Conservation (phyloP, 2,888 invertebrate genomes). For the Galeruca laticollis region DNA sequence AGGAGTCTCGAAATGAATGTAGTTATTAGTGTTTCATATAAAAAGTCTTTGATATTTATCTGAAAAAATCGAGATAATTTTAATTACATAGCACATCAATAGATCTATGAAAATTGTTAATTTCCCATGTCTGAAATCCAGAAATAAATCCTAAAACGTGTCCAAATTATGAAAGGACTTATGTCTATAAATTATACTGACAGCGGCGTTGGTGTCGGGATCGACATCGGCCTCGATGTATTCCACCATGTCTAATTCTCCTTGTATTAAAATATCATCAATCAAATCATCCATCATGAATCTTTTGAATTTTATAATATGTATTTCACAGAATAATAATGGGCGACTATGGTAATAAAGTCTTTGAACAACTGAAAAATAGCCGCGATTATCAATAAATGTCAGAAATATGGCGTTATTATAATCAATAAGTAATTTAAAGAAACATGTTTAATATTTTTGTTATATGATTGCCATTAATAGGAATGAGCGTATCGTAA, state of each 20-base stretch:
- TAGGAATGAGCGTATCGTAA: too few relatives aligned
- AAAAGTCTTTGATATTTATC: too few relatives aligned
- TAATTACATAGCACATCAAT: too few relatives aligned
- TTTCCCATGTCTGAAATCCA: neutral
- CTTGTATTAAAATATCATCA: neutral
- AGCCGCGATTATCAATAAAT: neutral
- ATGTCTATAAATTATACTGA: neutral
- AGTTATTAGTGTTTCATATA: too few relatives aligned
- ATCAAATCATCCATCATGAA: conserved; percentile 5
- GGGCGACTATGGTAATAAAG: neutral
- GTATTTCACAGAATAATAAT: conserved; percentile 1
- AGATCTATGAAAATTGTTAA: too few relatives aligned
- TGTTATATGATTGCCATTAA: too few relatives aligned
- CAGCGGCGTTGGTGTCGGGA: neutral
- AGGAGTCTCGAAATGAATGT: too few relatives aligned
- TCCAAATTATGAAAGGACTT: neutral
- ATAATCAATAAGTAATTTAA: neutral
- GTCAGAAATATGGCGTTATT: neutral
- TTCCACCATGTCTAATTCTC: conserved; percentile 1
- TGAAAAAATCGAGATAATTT: too few relatives aligned
- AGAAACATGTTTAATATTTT: too few relatives aligned
- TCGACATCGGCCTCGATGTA: neutral
- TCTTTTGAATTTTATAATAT: neutral
- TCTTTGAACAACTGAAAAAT: neutral
- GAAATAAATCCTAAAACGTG: neutral